Conservation (phyloP, 1,140 invertebrate genomes). For the Globodera ellingtonae region DNA sequence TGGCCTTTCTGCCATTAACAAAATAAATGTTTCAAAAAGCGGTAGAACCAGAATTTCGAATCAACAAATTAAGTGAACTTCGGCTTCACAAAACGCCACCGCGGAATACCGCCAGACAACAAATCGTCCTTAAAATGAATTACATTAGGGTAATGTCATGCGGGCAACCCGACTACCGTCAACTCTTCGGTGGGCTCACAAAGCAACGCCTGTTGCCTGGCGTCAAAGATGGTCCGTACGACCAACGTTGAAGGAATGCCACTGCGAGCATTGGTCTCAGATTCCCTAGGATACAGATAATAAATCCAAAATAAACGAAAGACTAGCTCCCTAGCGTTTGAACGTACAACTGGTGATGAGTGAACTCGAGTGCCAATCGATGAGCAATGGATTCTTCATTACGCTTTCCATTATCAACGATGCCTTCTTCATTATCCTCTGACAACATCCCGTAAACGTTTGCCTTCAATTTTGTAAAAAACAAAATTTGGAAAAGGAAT, state of each 20-base stretch:
- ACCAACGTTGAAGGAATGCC: not conserved
- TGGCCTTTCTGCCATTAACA: too few relatives aligned
- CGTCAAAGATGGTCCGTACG: not conserved
- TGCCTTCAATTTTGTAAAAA: conserved; percentile 4
- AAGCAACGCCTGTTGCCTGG: not conserved
- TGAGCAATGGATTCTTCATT: conserved; percentile 30
- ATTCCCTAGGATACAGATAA: not conserved
- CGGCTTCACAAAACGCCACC: not conserved
- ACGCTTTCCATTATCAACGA: not conserved
- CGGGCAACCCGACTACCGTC: not conserved
- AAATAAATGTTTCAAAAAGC: too few relatives aligned
- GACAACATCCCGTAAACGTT: conserved; percentile 15
- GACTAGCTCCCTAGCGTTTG: not conserved
- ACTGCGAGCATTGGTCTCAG: too few relatives aligned
- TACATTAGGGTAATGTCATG: too few relatives aligned
- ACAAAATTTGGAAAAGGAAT: not conserved
- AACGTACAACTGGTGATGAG: not conserved
- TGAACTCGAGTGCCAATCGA: not conserved
- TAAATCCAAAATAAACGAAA: not conserved
- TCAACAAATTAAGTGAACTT: not conserved
- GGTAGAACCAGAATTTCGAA: not conserved
- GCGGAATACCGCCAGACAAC: not conserved
- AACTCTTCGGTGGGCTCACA: not conserved
- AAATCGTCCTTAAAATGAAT: not conserved
- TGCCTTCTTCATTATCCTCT: conserved; percentile 7